These are phyloP conservation scores for Diorhabda carinulata DNA, from an alignment of 1,140 invertebrate genomes.

Conservation along the genomic window DNA sequence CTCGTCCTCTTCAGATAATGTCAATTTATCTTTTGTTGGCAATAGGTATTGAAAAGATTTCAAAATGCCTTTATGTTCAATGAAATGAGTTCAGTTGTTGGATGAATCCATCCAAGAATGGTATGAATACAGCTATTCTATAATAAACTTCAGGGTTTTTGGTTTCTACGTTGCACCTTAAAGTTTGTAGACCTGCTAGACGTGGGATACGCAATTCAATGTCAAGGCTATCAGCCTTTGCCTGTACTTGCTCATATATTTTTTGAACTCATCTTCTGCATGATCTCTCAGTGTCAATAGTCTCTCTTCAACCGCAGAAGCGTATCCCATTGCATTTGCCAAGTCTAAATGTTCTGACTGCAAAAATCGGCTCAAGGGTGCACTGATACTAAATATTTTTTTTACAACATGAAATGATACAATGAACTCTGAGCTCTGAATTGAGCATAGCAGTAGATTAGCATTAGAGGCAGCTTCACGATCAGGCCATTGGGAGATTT, in stretches of 20 bases:
- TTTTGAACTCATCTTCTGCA: not conserved
- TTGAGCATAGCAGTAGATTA: no score
- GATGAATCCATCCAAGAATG: not conserved
- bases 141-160: not conserved
- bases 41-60: not conserved
- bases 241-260: not conserved
- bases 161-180: slow-evolving; percentile 4
- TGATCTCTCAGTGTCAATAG: not conserved
- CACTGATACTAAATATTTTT: not conserved
- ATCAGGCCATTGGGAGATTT: no score
- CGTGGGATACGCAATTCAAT: not conserved
- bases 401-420: not conserved
- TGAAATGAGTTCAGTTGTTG: not conserved
- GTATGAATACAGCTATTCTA: not conserved
- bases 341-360: slow-evolving; percentile 3
- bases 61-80: not conserved
- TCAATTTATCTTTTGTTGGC: not conserved
- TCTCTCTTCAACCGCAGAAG: not conserved
- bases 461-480: no score
- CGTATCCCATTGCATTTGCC: not conserved
- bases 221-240: not conserved
- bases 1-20: not conserved
- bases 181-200: not conserved
- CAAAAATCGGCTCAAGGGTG: not conserved
- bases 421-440: no score